Base-by-base conservation (phyloP, 2,888 invertebrate species). In the Nasonia oneida region DNA sequence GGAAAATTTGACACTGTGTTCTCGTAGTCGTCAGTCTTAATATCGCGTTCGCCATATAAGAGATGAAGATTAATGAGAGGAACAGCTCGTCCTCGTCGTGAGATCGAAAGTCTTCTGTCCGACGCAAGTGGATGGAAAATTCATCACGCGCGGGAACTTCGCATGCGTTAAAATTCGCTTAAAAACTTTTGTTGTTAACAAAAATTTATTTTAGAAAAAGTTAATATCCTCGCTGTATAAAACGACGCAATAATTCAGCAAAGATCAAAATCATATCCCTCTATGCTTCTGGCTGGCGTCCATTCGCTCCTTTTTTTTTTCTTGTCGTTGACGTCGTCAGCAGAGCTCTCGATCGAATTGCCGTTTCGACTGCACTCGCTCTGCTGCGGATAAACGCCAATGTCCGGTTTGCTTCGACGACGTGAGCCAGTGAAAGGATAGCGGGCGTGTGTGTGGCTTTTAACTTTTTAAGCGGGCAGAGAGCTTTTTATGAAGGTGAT, bases 221-320 rank as follows among this genome's bases (percentile, higher is more conserved):
- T 29, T 57, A n/a, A 15, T 57, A 37, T 61, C 70, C 39, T 75
- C 33, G 47, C 53, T 12, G 8, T 42, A 12, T 81, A 85, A 85
- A 81, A 76, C 67, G 77, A 76, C 67, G 79, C 83, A 80, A 80
- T 73, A 77, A 86, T 70, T 84, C 84, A 84, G 84, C 78, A 78
- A 81, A 81, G 86, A 84, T 81, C 78, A 64, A 50, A 86, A 81
- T 82, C 70, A 10, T 10, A 10, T 37, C 33, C 4, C n/a, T 37
- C 8, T 70, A 15, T 67, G 12, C 37, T n/a, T 39, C 37, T 29
- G 42, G 70, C 18, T n/a, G 39, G 23, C 73, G 18, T 70, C 61
- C 6, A 15, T 12, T 23, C 33, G 23, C 33, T 64, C 53, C 1
- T 39, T 33, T 64, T 50, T 75, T 29, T 29, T 37, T 18, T 57